Base-by-base conservation (phyloP, 2,113 vertebrate genomes). In the Pomatostomus ruficeps region DNA sequence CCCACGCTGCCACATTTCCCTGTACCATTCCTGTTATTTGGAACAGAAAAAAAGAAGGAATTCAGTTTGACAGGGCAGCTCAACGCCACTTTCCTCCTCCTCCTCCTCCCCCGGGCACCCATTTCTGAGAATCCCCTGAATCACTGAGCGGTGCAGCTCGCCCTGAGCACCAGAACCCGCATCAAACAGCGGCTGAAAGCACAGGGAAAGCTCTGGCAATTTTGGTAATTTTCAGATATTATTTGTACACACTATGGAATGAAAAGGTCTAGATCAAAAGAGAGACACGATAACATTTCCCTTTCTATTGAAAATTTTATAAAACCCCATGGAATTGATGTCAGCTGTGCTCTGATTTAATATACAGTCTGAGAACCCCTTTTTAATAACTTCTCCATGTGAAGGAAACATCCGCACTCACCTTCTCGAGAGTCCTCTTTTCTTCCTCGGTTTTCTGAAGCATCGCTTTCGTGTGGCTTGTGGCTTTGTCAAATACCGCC, bases 401-500 rank as follows among this genome's bases (percentile, higher is more conserved):
- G 29, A 89, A 78, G 38, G 28, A 57, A 86, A 36, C 19, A 23
- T 4, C 23, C 12, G 25, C 15, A 55, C 68, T 94, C 92, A 99
- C 99, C 98, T 99, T 99, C 96, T 99, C 99, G 71, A 99, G 96
- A 73, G 97, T 98, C 96, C 98, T 99, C 93, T 98, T 98, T 78
- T 98, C 98, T 70, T 99, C 98, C 94, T 99, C 97, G 36, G 97
- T 98, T 97, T 99, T 99, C 96, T 99, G 98, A 91, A 99, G 98
- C 58, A 99, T 92, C 73, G 95, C 98, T 91, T 99, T 98, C 28
- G 98, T 99, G 80, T 99, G 99, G 94, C 97, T 97, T 4, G 99
- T 99, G 75, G 99, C 99, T 98, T 99, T 99, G 92, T 98, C 98
- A 71, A 99, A 98, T 51, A 99, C 97, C 81, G 98, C 98, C 99